Conservation (phyloP, 2,888 invertebrate species). For the Octonoba sinensis region DNA sequence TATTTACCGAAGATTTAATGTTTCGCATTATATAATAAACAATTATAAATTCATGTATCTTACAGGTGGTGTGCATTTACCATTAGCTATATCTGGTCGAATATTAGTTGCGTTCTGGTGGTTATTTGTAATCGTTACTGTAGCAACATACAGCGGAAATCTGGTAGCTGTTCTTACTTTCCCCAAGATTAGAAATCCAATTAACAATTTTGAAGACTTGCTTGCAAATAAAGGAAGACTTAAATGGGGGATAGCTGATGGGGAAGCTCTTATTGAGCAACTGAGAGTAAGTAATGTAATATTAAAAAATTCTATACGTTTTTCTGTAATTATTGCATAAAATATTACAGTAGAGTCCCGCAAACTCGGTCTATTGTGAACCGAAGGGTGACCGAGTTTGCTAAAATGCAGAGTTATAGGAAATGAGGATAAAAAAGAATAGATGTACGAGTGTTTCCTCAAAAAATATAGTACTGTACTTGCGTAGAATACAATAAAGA, state of each 20-base stretch:
- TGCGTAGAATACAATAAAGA: no score
- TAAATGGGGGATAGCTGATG: slow-evolving; percentile 82
- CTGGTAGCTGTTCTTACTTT: slow-evolving; percentile 93
- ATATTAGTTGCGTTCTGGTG: slow-evolving; percentile 91
- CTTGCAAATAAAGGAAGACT: slow-evolving; percentile 73
- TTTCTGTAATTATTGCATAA: no score
- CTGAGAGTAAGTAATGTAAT: slow-evolving; percentile 72
- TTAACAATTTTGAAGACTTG: slow-evolving; percentile 79
- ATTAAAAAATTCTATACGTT: no score
- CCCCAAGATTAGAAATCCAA: slow-evolving; percentile 81
- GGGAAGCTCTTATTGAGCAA: slow-evolving; percentile 81
- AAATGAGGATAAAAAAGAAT: no score
- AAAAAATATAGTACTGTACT: no score
- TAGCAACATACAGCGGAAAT: slow-evolving; percentile 93
- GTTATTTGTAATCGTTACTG: slow-evolving; percentile 88
- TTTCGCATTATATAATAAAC: no score
- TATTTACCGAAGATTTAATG: no score
- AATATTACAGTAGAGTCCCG: no score
- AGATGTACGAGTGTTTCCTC: no score
- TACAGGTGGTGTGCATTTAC: slow-evolving; percentile 87
- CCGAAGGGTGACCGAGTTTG: no score
- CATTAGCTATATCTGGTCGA: slow-evolving; percentile 87
- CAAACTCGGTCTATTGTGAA: no score
- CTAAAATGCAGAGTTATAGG: no score
- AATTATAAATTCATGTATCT: neutral